phyloP scores from a whole-genome alignment of 2,113 vertebrate species.

The Ciconia stormi region DNA sequence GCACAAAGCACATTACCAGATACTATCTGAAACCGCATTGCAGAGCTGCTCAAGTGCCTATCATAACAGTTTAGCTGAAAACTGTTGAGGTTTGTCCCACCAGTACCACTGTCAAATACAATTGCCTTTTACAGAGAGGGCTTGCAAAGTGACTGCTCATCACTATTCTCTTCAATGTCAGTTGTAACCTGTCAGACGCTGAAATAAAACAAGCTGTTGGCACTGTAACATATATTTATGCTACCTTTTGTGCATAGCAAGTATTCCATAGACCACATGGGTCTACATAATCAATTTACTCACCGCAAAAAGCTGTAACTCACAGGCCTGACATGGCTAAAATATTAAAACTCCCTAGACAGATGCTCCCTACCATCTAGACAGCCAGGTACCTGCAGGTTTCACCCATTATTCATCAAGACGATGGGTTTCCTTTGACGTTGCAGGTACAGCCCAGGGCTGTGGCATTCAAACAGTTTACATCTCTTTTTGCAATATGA shows the following conservation, averaged over 20 bases:
- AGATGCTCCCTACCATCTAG: not conserved
- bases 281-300: not conserved
- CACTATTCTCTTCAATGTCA: constrained; percentile 54
- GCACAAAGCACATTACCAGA: not conserved
- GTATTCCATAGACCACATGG: not conserved
- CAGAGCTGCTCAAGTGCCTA: constrained; percentile 32
- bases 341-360: not conserved
- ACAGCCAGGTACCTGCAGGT: not conserved
- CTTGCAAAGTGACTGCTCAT: constrained; percentile 51
- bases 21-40: constrained; percentile 39
- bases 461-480: not conserved
- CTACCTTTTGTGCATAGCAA: not conserved
- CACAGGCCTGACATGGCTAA: not conserved
- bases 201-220: not conserved
- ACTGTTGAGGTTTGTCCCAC: constrained; percentile 51
- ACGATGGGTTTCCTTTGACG: not conserved
- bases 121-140: constrained; percentile 26
- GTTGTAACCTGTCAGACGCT: constrained; percentile 48
- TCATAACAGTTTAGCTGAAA: constrained; percentile 33
- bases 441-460: not conserved
- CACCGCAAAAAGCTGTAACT: not conserved
- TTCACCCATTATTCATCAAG: not conserved
- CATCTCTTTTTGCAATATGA: not conserved
- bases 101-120: not conserved
- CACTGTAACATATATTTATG: not conserved